A percentile compares a stretch with the other conserved stretches of the same genome.
Evolutionary conservation across 92 coral and sea anemone genomes (phyloP).

Genomic region (Umimayanthus kanabou): DNA sequence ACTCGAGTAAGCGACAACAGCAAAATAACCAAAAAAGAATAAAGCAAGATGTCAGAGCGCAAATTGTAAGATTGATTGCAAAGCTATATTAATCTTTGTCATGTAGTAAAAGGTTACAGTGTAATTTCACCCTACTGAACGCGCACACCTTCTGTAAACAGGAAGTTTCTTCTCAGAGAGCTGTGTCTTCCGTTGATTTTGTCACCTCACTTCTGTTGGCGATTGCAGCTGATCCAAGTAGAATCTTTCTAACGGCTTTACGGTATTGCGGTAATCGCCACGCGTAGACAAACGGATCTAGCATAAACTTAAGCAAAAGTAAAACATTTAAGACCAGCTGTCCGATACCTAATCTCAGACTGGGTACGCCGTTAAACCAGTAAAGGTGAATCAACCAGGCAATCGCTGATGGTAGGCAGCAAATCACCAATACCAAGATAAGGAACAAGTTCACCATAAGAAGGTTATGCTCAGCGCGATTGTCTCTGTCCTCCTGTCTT

Average conservation of each 20-base stretch:
- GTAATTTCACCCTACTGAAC: too few species aligned
- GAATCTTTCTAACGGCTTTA: background rate
- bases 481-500: background rate
- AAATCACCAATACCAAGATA: background rate
- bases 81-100: too few species aligned
- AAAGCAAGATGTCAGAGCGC: too few species aligned
- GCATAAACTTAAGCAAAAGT: background rate
- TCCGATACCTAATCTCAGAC: background rate
- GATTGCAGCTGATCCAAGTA: background rate
- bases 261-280: constrained; percentile 23
- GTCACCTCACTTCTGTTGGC: background rate
- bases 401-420: background rate
- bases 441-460: constrained; percentile 5
- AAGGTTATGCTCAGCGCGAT: background rate
- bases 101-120: too few species aligned
- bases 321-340: background rate
- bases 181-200: background rate
- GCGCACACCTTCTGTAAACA: too few species aligned
- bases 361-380: background rate
- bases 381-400: background rate
- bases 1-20: too few species aligned
- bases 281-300: constrained; percentile 18
- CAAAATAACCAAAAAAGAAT: too few species aligned
- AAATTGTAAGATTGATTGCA: too few species aligned
- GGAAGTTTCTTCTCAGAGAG: too few species aligned